Evolutionary conservation across 1,140 invertebrate genomes (phyloP).

Genomic region (Sweltsa coloradensis): DNA sequence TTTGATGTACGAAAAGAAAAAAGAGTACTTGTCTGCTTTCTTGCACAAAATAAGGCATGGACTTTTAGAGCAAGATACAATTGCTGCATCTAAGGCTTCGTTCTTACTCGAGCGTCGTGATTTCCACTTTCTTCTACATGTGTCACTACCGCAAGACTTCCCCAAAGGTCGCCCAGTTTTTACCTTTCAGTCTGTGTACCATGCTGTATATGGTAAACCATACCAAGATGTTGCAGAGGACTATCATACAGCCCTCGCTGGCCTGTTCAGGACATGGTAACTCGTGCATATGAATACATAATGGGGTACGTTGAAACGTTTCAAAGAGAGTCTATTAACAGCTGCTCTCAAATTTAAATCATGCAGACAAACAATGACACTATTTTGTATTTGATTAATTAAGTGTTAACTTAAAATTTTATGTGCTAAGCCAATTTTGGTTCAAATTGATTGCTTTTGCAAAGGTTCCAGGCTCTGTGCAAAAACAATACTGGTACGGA

Average conservation of each 20-base stretch:
- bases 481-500: no score
- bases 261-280: constrained; percentile 6
- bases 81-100: constrained; percentile 20
- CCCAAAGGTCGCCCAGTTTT: constrained; percentile 23
- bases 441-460: no score
- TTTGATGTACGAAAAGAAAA: constrained; percentile 21
- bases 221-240: constrained; percentile 16
- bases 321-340: constrained; percentile 10
- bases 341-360: no score
- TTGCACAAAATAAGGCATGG: constrained; percentile 18
- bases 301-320: constrained; percentile 7
- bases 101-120: constrained; percentile 23
- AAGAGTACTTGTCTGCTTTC: constrained; percentile 22
- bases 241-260: constrained; percentile 17
- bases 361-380: no score
- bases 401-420: no score
- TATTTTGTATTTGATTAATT: no score
- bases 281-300: constrained; percentile 5
- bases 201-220: constrained; percentile 18
- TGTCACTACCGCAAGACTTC: constrained; percentile 22
- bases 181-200: constrained; percentile 22
- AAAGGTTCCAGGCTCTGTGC: no score
- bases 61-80: constrained; percentile 26
- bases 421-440: no score
- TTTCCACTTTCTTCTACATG: constrained; percentile 22